Conservation (phyloP, 2,888 invertebrate genomes). For the Mechanitis messenoides region DNA sequence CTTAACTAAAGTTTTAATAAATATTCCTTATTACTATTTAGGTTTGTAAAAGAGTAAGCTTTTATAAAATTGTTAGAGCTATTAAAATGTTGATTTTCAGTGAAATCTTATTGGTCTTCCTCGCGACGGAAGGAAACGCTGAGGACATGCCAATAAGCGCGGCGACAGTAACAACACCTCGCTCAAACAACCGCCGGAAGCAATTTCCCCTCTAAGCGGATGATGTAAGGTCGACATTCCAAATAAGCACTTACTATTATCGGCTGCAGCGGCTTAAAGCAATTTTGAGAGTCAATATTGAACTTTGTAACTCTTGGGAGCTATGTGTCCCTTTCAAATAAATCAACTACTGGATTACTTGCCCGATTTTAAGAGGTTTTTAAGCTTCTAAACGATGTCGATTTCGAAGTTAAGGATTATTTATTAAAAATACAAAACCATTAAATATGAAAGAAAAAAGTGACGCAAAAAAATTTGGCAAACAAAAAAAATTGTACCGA, state of each 20-base stretch:
- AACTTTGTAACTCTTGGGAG: conserved; percentile 62
- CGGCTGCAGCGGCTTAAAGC: conserved; percentile 66
- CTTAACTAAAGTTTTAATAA: no score
- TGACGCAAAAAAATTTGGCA: no score
- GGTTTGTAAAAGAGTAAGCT: background rate
- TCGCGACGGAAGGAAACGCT: conserved; percentile 60
- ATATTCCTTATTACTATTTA: no score
- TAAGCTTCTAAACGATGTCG: conserved; percentile 28
- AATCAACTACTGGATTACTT: conserved; percentile 39
- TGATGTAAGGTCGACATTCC: conserved; percentile 61
- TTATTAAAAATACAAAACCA: background rate
- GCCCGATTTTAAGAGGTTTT: conserved; percentile 32
- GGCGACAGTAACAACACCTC: conserved; percentile 64
- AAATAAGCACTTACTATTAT: conserved; percentile 56
- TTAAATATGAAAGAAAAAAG: background rate
- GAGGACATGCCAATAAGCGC: conserved; percentile 70
- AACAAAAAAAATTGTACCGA: no score
- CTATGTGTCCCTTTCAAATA: conserved; percentile 62
- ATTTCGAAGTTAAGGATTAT: background rate
- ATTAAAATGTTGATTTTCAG: conserved; percentile 41
- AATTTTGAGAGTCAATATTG: conserved; percentile 73
- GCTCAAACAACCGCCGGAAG: conserved; percentile 45
- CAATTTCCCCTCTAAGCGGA: conserved; percentile 50
- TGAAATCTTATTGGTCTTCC: conserved; percentile 43
- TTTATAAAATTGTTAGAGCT: conserved; percentile 3